A percentile compares a stretch with the other conserved stretches of the same genome.
phyloP scores from a whole-genome alignment of 1,140 invertebrate genomes.

The Dreissena rostriformis region DNA sequence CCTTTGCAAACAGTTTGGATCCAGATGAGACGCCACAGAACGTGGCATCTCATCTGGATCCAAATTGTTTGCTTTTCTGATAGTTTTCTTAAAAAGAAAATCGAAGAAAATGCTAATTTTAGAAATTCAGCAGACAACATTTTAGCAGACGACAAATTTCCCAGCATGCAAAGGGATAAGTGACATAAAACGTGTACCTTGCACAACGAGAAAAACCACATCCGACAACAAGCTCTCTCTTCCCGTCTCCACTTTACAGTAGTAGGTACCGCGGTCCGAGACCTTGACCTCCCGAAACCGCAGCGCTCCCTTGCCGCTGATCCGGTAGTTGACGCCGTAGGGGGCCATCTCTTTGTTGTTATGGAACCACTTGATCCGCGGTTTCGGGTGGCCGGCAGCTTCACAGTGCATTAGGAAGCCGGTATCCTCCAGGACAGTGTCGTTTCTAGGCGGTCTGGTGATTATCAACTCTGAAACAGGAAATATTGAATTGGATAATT shows the following conservation, averaged over 20 bases:
- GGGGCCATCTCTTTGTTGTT: constrained; percentile 49
- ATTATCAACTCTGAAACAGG: constrained; percentile 60
- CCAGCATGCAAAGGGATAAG: too few species aligned
- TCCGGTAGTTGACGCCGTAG: constrained; percentile 54
- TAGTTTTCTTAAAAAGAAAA: too few species aligned
- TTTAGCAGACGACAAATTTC: too few species aligned
- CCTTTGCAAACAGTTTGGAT: too few species aligned
- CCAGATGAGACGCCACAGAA: too few species aligned
- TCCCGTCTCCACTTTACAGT: constrained; percentile 56
- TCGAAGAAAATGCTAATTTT: too few species aligned
- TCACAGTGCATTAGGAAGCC: constrained; percentile 60
- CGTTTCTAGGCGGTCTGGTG: constrained; percentile 59
- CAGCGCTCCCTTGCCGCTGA: constrained; percentile 51
- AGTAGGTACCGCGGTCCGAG: constrained; percentile 57
- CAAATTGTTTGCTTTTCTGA: too few species aligned
- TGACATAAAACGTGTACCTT: constrained; percentile 39
- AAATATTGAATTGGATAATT: not conserved
- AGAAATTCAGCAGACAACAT: too few species aligned
- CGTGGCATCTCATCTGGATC: too few species aligned
- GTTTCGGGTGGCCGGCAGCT: constrained; percentile 74
- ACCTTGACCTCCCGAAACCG: constrained; percentile 61
- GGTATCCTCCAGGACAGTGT: constrained; percentile 59
- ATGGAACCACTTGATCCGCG: constrained; percentile 76
- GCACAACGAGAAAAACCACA: constrained; percentile 54
- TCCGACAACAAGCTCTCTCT: constrained; percentile 55